phyloP scores from a whole-genome alignment of 2,113 vertebrate genomes.

The Sinocyclocheilus grahami region DNA sequence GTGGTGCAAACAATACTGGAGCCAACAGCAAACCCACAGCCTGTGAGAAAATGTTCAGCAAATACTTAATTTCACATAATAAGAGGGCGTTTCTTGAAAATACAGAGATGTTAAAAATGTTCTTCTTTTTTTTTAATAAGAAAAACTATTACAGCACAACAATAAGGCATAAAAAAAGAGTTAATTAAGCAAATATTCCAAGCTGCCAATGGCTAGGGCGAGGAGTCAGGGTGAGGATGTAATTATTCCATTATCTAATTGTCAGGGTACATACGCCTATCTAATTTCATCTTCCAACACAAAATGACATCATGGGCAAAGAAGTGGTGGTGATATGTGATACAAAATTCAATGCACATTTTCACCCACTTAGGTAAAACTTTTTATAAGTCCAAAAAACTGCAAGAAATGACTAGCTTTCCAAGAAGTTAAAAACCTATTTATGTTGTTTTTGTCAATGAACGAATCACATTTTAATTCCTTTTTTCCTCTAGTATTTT shows the following conservation, averaged over 20 bases:
- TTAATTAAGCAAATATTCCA: constrained; percentile 47
- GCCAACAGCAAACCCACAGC: too few relatives aligned
- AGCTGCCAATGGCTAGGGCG: not conserved
- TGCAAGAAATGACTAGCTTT: constrained; percentile 7
- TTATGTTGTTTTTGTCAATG: constrained; percentile 32
- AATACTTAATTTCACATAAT: not conserved
- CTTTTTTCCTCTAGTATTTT: constrained; percentile 58
- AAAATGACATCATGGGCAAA: constrained; percentile 14
- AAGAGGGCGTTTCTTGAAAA: not conserved
- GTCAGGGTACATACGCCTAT: not conserved
- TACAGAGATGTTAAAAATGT: not conserved
- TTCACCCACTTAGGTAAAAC: constrained; percentile 54
- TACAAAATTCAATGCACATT: constrained; percentile 22
- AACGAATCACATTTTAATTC: constrained; percentile 48
- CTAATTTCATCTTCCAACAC: constrained; percentile 16
- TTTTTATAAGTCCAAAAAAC: constrained; percentile 45
- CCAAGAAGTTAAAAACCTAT: constrained; percentile 46
- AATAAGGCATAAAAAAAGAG: not conserved
- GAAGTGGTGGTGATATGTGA: not conserved
- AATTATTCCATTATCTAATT: constrained; percentile 48
- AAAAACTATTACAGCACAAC: constrained; percentile 36
- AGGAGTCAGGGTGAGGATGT: constrained; percentile 5
- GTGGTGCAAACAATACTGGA: too few relatives aligned
- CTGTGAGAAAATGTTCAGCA: not conserved
- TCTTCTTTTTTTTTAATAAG: not conserved